A percentile compares a stretch with the other conserved stretches of the same genome.
Conservation (phyloP, 2,113 vertebrate species). For the Atherinomorus stipes region DNA sequence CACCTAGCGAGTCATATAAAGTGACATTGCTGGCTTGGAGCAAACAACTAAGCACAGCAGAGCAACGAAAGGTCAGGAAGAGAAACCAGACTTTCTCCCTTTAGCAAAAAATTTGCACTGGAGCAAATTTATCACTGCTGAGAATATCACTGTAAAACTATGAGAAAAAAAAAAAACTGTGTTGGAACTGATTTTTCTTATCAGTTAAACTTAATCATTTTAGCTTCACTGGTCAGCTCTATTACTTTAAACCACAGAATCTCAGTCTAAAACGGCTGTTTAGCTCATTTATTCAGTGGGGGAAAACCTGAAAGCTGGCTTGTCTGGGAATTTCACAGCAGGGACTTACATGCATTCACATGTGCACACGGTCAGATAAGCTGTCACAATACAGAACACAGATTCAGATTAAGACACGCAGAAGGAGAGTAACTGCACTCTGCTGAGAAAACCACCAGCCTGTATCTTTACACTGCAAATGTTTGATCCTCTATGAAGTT, state of each 20-base stretch:
- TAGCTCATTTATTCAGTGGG: background rate
- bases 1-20: conserved; percentile 47
- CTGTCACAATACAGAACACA: background rate
- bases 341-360: background rate
- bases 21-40: conserved; percentile 50
- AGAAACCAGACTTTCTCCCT: conserved; percentile 20
- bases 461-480: background rate
- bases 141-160: background rate
- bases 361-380: background rate
- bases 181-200: background rate
- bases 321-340: background rate
- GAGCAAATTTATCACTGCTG: conserved; percentile 1
- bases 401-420: background rate
- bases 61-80: conserved; percentile 44
- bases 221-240: background rate
- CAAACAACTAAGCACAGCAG: conserved; percentile 43
- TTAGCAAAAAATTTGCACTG: background rate
- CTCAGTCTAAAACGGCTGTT: background rate
- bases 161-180: background rate
- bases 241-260: background rate
- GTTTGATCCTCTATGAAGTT: background rate
- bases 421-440: background rate
- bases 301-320: background rate
- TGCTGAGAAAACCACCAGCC: background rate
- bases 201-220: background rate